phyloP scores from a whole-genome alignment of 2,888 invertebrate species.

The Drosophila lacicola region DNA sequence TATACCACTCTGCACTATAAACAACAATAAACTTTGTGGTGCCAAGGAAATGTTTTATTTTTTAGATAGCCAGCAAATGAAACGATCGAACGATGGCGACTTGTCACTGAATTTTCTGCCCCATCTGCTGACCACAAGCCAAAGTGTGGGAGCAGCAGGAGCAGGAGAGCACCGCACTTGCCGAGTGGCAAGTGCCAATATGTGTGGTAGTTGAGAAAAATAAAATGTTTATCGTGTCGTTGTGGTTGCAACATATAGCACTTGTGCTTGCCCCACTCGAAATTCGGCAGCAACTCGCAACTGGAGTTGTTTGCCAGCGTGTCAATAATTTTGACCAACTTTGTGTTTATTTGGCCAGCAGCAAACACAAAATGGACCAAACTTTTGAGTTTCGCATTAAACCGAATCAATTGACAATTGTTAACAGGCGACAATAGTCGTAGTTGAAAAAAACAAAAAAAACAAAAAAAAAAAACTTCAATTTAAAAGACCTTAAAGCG shows the following conservation, averaged over 20 bases:
- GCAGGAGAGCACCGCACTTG: background rate
- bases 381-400: slow-evolving; percentile 13
- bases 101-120: slow-evolving; percentile 53
- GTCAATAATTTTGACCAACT: slow-evolving; percentile 36
- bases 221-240: slow-evolving; percentile 67
- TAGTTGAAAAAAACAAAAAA: background rate
- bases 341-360: slow-evolving; percentile 41
- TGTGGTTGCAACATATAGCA: slow-evolving; percentile 40
- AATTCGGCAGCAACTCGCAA: slow-evolving; percentile 22
- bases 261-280: slow-evolving; percentile 12
- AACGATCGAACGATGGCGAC: slow-evolving; percentile 39
- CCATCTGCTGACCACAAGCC: slow-evolving; percentile 45
- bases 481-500: slow-evolving; percentile 16
- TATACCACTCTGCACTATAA: slow-evolving; percentile 44
- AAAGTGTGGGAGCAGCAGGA: background rate
- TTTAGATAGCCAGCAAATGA: slow-evolving; percentile 11
- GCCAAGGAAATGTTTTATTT: slow-evolving; percentile 19
- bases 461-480: background rate
- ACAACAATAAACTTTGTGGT: slow-evolving; percentile 55
- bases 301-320: slow-evolving; percentile 43
- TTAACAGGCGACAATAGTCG: slow-evolving; percentile 17
- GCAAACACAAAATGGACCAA: background rate
- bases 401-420: slow-evolving; percentile 53
- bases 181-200: slow-evolving; percentile 21
- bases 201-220: slow-evolving; percentile 49